These are phyloP conservation scores for Paramuricea clavata DNA, from an alignment of 92 coral and sea anemone species.

Conservation along the genomic window DNA sequence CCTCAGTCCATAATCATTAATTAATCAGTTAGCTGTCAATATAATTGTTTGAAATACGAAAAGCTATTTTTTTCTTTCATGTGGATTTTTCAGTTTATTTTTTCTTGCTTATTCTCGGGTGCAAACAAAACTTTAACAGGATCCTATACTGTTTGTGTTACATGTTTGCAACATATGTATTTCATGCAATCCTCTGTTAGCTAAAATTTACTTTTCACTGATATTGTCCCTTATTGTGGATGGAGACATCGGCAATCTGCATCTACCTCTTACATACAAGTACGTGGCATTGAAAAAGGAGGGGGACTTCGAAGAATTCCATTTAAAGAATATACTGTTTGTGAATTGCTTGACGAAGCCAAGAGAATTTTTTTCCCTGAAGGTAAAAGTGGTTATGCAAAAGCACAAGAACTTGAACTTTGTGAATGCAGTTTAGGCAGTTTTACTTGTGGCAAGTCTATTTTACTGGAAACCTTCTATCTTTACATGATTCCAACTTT, in stretches of 20 bases:
- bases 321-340: not conserved
- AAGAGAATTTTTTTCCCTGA: conserved; percentile 4
- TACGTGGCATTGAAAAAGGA: not conserved
- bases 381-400: not conserved
- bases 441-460: not conserved
- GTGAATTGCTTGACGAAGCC: not conserved
- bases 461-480: not conserved
- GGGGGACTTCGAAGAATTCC: not conserved
- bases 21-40: too few relatives aligned
- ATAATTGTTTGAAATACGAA: too few relatives aligned
- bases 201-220: too few relatives aligned
- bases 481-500: not conserved
- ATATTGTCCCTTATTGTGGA: not conserved
- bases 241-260: not conserved
- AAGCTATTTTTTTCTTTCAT: too few relatives aligned
- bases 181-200: too few relatives aligned
- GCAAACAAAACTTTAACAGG: too few relatives aligned
- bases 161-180: too few relatives aligned
- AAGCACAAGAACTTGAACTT: not conserved
- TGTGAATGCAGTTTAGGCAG: not conserved
- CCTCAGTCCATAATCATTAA: too few relatives aligned
- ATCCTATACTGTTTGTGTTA: too few relatives aligned
- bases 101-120: too few relatives aligned
- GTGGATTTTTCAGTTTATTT: too few relatives aligned
- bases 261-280: not conserved